Base-by-base conservation (phyloP, 2,797 vertebrate species). In the Sitta carolinensis region DNA sequence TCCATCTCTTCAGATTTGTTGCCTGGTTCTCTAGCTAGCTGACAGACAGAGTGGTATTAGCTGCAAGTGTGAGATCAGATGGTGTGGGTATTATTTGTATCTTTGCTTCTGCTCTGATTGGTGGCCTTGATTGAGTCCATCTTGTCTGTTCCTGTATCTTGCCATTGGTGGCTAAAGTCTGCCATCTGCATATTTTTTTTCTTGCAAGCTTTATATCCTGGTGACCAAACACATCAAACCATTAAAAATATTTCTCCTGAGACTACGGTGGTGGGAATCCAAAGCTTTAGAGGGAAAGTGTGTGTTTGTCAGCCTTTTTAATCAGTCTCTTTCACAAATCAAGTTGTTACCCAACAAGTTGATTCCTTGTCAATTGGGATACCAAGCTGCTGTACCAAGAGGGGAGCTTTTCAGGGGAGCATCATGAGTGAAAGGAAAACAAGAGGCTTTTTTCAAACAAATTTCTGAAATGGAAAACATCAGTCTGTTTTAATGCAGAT, bases 31-130 rank as follows among this genome's bases (percentile, higher is more conserved):
- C 48, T 40, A 83, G 34, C 23, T 51, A 87, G 13, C 26, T 51
- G 54, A 42, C 20, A 54, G 59, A 48, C 21, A 78, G n/a, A 69
- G 34, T 7, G 29, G 19, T 66, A 42, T 50, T 30, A 59, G 42
- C 58, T 80, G 34, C 2, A 67, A 80, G 25, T 0, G 0, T 61
- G 38, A 72, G 32, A 58, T 50, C 2, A 1, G 17, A 48, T 52
- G 20, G 15, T 26, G 30, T 15, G 6, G 16, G 4, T 77, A 52
- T 83, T 64, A 20, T n/a, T 48, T 23, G 16, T 26, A 19, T 42
- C 32, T 89, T 82, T 81, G 13, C 19, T 82, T 47, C 52, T 84
- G 17, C 34, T 57, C 64, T 70, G 19, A 7, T 47, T 88, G 26
- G 19, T 86, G 51, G 30, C 34, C 21, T 70, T 92, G 52, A 43